Base-by-base conservation (phyloP, 2,113 vertebrate genomes). In the Bufo gargarizans region DNA sequence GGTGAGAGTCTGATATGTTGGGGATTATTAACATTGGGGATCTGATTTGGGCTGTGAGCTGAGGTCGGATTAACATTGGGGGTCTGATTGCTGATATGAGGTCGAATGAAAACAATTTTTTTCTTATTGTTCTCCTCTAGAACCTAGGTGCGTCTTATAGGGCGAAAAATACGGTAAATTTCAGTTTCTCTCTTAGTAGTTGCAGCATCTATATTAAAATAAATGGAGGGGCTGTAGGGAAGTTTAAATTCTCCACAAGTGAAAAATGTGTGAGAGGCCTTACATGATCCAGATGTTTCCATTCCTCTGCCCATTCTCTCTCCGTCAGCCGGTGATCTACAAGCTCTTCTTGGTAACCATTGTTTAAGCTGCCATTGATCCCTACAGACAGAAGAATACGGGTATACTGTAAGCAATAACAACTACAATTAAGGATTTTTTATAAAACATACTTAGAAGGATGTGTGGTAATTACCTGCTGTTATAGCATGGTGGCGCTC, bases 281-380 rank as follows among this genome's bases (percentile, higher is more conserved):
- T 96, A 99, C 98, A n/a, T 99, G 97, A 93, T 99, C 98, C 8
- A 99, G 96, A 94, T 99, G 98, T 92, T 99, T 97, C 98, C 98
- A 99, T 92, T 99, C 98, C 12, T 99, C 98, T 50, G 98, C 98
- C 98, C 98, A 99, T 92, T 99, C 98, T 89, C 98, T 94, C 93
- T 99, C 98, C 0, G 98, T 99, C 91, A 99, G 94, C 90, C 98
- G 97, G 93, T 99, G 98, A 93, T 99, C 98, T 91, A 99, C 97
- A 33, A 97, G 95, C 91, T 99, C 98, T 56, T 99, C 98, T 71
- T 97, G 97, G 94, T 97, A 99, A 59, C 96, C 96, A 87, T 97
- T 98, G 71, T 98, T 99, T 90, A 97, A 91, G 89, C 96, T 98
- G 7, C 88, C 88, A 49, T 88, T 88, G 16, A 88, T 49, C 7